Base-by-base conservation (phyloP, 2,888 invertebrate genomes). In the Sinopyrophorus schimmeli region DNA sequence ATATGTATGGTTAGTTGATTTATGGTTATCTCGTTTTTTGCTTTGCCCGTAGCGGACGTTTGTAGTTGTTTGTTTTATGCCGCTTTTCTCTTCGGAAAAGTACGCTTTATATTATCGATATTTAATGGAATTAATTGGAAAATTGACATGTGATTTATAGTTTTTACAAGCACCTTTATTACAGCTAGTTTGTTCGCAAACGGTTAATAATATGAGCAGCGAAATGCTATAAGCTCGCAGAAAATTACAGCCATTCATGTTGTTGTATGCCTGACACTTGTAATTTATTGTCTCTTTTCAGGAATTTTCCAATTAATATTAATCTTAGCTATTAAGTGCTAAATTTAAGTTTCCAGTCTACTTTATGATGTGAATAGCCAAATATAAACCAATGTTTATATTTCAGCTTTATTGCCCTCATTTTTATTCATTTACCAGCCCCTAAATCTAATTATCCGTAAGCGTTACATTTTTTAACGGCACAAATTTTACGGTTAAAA, bases 1-100 rank as follows among this genome's bases (percentile, higher is more conserved):
- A 62, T 63, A 43, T 44, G 49, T 49, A 49, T 43, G 43, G 31
- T 28, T 14, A 20, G 32, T 59, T 66, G 63, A 61, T 64, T 61
- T 61, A 57, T 52, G 34, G 42, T 32, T 47, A 34, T 37, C 39
- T 49, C 43, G 39, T 49, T 38, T 49, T 46, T 49, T 49, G 30
- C 18, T 26, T 10, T 26, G 38, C 30, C 23, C 38, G 30, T 38
- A 32, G 37, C 46, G 38, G 37, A 16, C 38, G 37, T 38, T 30
- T 38, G 46, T 46, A 23, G 32, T 30, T 20, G 30, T 37, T 44
- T 44, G 23, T 30, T 39, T 24, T 26, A 35, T 35, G 23, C 17
- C 31, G 31, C 39, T 38, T 44, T 38, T 41, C 27, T n/a, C n/a
- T n/a, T 30, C 14, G 26, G 12, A 14, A 47, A 34, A 41, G 27